Conservation (phyloP, 2,113 vertebrate genomes). For the Solenodon paradoxus region DNA sequence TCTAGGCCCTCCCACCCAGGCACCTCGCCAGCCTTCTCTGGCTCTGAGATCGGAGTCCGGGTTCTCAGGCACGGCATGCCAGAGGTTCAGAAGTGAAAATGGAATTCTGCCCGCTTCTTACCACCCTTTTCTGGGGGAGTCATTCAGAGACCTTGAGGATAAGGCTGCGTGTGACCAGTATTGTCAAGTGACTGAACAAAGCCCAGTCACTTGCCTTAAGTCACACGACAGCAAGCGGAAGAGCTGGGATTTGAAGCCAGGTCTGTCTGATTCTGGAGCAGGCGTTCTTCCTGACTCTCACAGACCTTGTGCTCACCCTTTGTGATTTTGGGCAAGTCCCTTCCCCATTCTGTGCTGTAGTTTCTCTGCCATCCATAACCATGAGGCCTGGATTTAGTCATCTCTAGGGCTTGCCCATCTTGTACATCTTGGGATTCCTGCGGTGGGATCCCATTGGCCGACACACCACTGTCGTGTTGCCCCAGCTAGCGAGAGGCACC, state of each 20-base stretch:
- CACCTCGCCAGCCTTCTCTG: not conserved
- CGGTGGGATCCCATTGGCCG: no score
- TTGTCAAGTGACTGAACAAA: not conserved
- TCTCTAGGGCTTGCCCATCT: not conserved
- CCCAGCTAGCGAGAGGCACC: not conserved
- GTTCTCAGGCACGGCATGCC: not conserved
- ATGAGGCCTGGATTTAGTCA: not conserved
- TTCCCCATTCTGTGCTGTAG: not conserved
- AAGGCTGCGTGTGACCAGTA: not conserved
- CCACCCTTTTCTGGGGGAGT: not conserved
- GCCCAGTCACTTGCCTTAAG: not conserved
- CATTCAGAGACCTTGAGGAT: not conserved
- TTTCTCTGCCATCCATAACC: not conserved
- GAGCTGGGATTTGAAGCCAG: not conserved
- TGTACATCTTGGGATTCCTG: not conserved
- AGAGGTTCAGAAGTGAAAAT: not conserved
- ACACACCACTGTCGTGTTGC: not conserved
- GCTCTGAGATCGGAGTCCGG: not conserved
- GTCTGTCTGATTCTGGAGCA: not conserved
- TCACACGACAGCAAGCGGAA: not conserved
- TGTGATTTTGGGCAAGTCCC: not conserved
- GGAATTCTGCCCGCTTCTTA: not conserved
- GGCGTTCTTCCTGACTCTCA: not conserved
- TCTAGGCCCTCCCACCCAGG: not conserved
- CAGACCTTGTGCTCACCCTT: not conserved